These are phyloP conservation scores for Achroia grisella DNA, from an alignment of 1,140 invertebrate genomes.

Conservation along the genomic window DNA sequence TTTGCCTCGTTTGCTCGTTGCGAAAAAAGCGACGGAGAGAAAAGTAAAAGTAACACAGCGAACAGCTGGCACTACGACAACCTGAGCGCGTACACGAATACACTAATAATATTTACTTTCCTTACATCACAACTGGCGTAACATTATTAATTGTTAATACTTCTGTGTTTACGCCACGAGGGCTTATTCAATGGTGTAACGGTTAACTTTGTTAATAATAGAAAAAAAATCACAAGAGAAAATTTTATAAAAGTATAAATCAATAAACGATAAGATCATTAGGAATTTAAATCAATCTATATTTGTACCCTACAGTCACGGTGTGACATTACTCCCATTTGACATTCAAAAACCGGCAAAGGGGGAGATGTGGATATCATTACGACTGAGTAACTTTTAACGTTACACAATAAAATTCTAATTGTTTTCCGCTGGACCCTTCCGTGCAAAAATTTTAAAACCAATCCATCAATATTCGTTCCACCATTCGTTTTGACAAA, in stretches of 20 bases:
- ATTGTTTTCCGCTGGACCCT: conserved; percentile 46
- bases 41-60: conserved; percentile 64
- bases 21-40: conserved; percentile 17
- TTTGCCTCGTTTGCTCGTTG: too few relatives aligned
- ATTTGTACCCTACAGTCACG: conserved; percentile 32
- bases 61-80: conserved; percentile 40
- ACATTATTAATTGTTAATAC: too few relatives aligned
- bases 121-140: conserved; percentile 10
- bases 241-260: conserved; percentile 30
- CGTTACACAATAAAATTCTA: conserved; percentile 48
- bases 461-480: conserved; percentile 61
- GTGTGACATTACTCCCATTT: conserved; percentile 25
- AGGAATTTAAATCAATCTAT: conserved; percentile 37
- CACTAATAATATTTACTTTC: conserved; percentile 11
- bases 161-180: conserved; percentile 4
- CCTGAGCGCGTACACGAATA: conserved; percentile 10
- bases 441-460: conserved; percentile 33
- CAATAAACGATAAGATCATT: conserved; percentile 63
- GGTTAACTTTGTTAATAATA: conserved; percentile 44
- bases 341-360: conserved; percentile 5
- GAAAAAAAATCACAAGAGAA: conserved; percentile 23
- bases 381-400: too few relatives aligned
- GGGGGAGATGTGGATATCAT: too few relatives aligned
- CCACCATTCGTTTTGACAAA: conserved; percentile 25
- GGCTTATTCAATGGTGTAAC: conserved; percentile 12